A percentile compares a stretch with the other conserved stretches of the same genome.
phyloP scores from a whole-genome alignment of 2,888 invertebrate genomes.

The Allophyes oxyacanthae region DNA sequence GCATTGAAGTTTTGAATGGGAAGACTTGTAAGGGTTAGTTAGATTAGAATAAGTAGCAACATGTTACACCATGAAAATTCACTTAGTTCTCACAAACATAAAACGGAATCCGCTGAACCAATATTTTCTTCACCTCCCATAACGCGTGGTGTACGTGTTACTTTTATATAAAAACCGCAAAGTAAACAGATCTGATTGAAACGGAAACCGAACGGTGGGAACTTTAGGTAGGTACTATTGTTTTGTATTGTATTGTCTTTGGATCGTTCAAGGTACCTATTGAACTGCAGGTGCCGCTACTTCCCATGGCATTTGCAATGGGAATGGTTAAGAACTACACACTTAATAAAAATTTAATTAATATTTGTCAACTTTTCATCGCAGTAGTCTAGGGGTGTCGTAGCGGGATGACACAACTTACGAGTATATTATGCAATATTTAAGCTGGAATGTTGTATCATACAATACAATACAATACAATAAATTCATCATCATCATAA shows the following conservation, averaged over 20 bases:
- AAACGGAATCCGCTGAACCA: neutral
- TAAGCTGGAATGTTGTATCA: no score
- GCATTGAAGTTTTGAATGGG: no score
- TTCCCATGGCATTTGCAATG: conserved; percentile 33
- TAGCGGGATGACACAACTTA: no score
- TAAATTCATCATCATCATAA: no score
- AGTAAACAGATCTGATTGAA: conserved; percentile 44
- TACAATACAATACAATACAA: no score
- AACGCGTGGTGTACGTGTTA: conserved; percentile 20
- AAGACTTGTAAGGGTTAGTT: no score
- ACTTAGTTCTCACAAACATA: conserved; percentile 7
- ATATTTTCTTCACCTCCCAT: conserved; percentile 12
- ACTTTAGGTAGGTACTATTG: conserved; percentile 5
- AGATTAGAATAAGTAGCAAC: no score
- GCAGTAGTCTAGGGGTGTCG: no score
- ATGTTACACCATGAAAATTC: neutral
- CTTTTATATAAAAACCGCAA: conserved; percentile 20
- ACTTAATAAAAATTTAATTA: neutral
- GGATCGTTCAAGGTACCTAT: conserved; percentile 8
- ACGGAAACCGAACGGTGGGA: conserved; percentile 45
- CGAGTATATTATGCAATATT: no score
- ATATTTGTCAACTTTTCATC: no score
- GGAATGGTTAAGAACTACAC: conserved; percentile 8
- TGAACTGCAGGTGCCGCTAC: conserved; percentile 28
- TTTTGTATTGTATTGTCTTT: conserved; percentile 8